Percentiles rank a stretch among this genome's conserved stretches.
Evolutionary conservation across 2,797 vertebrate species (phyloP).

Genomic region (Hyperoplus immaculatus): DNA sequence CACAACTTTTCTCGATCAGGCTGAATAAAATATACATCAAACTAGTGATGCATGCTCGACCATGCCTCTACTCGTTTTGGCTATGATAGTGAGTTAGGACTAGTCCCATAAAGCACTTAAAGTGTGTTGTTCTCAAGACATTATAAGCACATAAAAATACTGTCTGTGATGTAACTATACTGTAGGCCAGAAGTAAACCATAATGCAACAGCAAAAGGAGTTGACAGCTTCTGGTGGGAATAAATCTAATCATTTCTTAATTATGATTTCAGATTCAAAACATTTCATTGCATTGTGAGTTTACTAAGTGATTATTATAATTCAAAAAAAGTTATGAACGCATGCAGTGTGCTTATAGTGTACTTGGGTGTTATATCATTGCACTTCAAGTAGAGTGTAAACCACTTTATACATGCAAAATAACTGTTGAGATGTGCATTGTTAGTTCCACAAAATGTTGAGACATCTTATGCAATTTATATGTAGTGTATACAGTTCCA

Average conservation of each 20-base stretch:
- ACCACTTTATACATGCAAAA: slow-evolving; percentile 9
- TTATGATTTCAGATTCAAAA: slow-evolving; percentile 25
- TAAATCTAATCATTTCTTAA: background rate
- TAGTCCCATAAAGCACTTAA: slow-evolving; percentile 5
- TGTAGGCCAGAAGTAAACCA: background rate
- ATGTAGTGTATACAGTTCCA: slow-evolving; percentile 17
- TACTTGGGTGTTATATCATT: slow-evolving; percentile 23
- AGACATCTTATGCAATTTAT: slow-evolving; percentile 39
- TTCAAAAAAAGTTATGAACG: slow-evolving; percentile 14
- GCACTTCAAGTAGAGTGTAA: slow-evolving; percentile 26
- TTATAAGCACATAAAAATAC: slow-evolving; percentile 48
- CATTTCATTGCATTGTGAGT: slow-evolving; percentile 16
- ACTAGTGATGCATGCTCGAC: slow-evolving; percentile 32
- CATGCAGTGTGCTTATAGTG: slow-evolving; percentile 57
- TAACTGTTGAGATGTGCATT: slow-evolving; percentile 25
- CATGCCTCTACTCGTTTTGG: slow-evolving; percentile 39
- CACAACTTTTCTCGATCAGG: slow-evolving; percentile 21
- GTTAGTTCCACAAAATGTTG: slow-evolving; percentile 24
- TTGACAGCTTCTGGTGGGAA: background rate
- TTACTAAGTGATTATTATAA: slow-evolving; percentile 13
- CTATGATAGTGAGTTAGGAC: slow-evolving; percentile 1
- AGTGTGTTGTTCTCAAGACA: slow-evolving; percentile 24
- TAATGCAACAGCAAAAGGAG: background rate
- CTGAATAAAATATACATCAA: slow-evolving; percentile 19
- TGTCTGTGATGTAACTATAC: background rate